Conservation (phyloP, 2,797 vertebrate species). For the Periophthalmus magnuspinnatus region DNA sequence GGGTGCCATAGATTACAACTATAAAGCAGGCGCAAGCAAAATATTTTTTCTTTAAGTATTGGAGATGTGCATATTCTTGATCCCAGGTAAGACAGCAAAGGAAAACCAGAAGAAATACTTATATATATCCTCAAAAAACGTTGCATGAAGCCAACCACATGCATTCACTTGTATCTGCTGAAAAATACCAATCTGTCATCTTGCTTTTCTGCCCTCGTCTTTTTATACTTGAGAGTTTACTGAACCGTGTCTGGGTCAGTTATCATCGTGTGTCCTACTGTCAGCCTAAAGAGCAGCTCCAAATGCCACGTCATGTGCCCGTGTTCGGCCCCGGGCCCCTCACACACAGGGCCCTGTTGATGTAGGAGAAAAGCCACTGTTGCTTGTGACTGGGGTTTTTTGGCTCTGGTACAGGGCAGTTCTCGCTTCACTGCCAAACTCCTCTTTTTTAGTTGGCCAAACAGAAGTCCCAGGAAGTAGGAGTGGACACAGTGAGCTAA, state of each 20-base stretch:
- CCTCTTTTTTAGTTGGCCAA: neutral
- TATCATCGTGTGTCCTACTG: slow-evolving; percentile 54
- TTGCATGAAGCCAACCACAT: neutral
- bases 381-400: slow-evolving; percentile 3
- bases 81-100: neutral
- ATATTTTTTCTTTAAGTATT: no score
- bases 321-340: slow-evolving; percentile 16
- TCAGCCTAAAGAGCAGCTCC: slow-evolving; percentile 48
- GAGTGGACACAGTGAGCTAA: slow-evolving; percentile 34
- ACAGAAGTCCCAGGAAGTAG: slow-evolving; percentile 29
- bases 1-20: no score
- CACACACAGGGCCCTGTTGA: slow-evolving; percentile 9
- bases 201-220: neutral
- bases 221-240: neutral
- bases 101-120: neutral
- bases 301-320: slow-evolving; percentile 54
- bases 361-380: slow-evolving; percentile 6
- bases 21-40: no score
- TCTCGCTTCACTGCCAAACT: slow-evolving; percentile 2
- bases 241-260: neutral
- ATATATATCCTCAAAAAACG: neutral
- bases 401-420: neutral
- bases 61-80: no score
- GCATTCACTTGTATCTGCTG: neutral
- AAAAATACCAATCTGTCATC: neutral